These are phyloP conservation scores for Actinernus sp. DNA, from an alignment of 92 coral and sea anemone genomes.

Conservation along the genomic window DNA sequence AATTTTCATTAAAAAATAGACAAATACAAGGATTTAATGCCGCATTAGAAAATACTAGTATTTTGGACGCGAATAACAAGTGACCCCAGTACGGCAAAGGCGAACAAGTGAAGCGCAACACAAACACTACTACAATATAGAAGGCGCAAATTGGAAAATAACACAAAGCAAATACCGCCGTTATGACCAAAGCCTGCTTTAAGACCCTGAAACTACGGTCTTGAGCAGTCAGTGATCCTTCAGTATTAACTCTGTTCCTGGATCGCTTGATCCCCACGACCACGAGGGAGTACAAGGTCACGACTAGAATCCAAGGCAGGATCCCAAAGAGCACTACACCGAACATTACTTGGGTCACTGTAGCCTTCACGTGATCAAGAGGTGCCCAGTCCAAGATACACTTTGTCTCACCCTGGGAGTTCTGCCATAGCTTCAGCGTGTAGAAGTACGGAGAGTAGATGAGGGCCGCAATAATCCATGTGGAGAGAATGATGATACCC, in stretches of 20 bases:
- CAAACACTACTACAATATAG: slow-evolving; percentile 16
- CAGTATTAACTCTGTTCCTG: slow-evolving; percentile 9
- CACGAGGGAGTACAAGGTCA: slow-evolving; percentile 11
- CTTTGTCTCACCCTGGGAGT: not conserved
- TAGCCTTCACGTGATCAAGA: slow-evolving; percentile 11
- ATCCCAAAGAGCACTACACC: slow-evolving; percentile 10
- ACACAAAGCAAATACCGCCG: slow-evolving; percentile 16
- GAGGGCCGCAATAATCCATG: slow-evolving; percentile 25
- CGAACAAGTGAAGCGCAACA: slow-evolving; percentile 8
- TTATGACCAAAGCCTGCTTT: slow-evolving; percentile 33
- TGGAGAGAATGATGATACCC: slow-evolving; percentile 7
- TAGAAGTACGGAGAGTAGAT: slow-evolving; percentile 16
- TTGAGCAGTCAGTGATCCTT: not conserved
- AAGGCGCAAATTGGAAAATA: slow-evolving; percentile 12
- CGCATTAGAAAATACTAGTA: slow-evolving; percentile 19
- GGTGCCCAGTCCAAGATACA: slow-evolving; percentile 21
- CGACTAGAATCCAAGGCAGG: slow-evolving; percentile 29
- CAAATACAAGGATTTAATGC: slow-evolving; percentile 36
- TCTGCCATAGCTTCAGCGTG: not conserved
- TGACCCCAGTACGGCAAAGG: slow-evolving; percentile 31
- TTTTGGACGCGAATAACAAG: slow-evolving; percentile 16
- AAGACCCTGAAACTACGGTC: slow-evolving; percentile 28
- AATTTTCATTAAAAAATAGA: slow-evolving; percentile 35
- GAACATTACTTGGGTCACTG: slow-evolving; percentile 1
- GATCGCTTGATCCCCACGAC: slow-evolving; percentile 19